phyloP scores from a whole-genome alignment of 2,797 vertebrate species.

The Ispidina lecontei region DNA sequence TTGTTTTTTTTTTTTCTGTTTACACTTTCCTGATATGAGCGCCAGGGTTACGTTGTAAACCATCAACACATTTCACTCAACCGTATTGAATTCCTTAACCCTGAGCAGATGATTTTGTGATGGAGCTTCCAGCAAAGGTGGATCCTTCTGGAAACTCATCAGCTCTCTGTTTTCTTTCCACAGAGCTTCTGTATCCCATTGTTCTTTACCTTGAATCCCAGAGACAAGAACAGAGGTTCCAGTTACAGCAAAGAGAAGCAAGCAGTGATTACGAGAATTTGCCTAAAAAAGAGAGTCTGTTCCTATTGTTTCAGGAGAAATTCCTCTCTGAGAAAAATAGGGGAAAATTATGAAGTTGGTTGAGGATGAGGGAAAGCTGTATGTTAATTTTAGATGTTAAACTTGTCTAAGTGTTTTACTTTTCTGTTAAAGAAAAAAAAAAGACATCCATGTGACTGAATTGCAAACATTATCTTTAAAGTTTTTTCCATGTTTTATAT shows the following conservation, averaged over 20 bases:
- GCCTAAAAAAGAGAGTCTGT: neutral
- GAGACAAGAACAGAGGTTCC: neutral
- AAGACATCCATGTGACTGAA: conserved; percentile 18
- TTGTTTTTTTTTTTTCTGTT: neutral
- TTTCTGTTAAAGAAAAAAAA: conserved; percentile 10
- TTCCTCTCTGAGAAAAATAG: neutral
- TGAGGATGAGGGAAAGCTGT: neutral
- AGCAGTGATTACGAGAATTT: neutral
- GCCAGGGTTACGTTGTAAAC: neutral
- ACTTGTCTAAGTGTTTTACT: neutral
- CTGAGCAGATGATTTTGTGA: neutral
- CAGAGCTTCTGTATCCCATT: neutral
- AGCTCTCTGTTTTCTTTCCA: neutral
- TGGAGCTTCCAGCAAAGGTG: neutral
- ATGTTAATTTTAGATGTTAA: neutral
- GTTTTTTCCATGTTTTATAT: conserved; percentile 34
- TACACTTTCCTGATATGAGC: neutral
- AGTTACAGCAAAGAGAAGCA: neutral
- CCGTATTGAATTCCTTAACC: neutral
- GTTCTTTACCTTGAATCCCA: neutral
- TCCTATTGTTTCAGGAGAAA: neutral
- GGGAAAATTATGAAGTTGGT: neutral
- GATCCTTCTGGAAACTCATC: neutral
- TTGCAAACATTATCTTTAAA: conserved; percentile 42
- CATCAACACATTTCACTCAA: neutral